phyloP scores from a whole-genome alignment of 2,797 vertebrate genomes.

The Zalophus californianus region DNA sequence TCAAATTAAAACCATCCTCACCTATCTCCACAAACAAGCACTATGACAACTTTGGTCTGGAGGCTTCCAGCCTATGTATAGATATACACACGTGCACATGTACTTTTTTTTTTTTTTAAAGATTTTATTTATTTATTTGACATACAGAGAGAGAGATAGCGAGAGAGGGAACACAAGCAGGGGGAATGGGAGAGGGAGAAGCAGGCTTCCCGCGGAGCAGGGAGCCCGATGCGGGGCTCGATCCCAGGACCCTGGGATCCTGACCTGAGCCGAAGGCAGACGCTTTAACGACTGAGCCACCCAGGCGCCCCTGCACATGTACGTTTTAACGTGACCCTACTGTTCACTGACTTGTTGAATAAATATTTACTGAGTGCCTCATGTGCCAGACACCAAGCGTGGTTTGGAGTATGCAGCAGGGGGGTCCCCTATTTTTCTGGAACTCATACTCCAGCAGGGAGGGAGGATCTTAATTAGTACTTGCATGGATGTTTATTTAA shows the following conservation, averaged over 20 bases:
- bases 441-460: not conserved
- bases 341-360: not conserved
- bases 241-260: too few species aligned
- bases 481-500: not conserved
- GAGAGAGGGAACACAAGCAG: too few species aligned
- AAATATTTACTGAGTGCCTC: not conserved
- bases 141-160: too few species aligned
- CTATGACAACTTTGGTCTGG: too few species aligned
- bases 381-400: accelerated
- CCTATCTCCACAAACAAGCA: not conserved
- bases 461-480: not conserved
- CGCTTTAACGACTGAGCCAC: too few species aligned
- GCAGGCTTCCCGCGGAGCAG: too few species aligned
- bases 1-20: not conserved
- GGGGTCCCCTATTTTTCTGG: not conserved
- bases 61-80: not conserved
- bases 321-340: not conserved
- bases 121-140: too few species aligned
- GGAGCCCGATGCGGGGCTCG: too few species aligned
- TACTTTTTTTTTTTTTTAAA: not conserved
- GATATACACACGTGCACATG: accelerated
- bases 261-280: too few species aligned
- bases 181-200: too few species aligned
- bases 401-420: accelerated
- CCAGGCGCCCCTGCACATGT: too few species aligned